Evolutionary conservation across 2,888 invertebrate species (phyloP).

Genomic region (Sphaerophoria rueppellii): DNA sequence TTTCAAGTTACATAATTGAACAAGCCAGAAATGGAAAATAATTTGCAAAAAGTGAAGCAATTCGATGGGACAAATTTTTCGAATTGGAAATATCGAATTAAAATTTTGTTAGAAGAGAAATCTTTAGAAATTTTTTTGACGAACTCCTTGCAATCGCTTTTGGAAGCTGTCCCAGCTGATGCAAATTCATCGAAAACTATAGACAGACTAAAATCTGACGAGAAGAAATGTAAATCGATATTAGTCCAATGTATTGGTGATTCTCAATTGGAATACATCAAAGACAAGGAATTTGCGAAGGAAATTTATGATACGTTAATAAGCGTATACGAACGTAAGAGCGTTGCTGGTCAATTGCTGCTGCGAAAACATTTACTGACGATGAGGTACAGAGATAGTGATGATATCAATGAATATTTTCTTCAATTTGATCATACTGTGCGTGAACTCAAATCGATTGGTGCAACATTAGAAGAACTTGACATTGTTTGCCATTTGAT

Average conservation of each 20-base stretch:
- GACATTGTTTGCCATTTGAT: slow-evolving; percentile 1
- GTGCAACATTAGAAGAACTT: neutral
- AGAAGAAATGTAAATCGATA: neutral
- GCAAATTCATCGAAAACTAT: neutral
- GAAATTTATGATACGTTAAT: neutral
- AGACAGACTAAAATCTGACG: neutral
- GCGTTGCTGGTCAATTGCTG: neutral
- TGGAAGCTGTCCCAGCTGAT: neutral
- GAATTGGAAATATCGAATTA: neutral
- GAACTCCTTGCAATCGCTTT: neutral
- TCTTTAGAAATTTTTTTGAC: neutral
- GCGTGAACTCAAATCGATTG: slow-evolving; percentile 3
- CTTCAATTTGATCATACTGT: slow-evolving; percentile 8
- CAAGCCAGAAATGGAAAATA: neutral
- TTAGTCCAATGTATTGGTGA: slow-evolving; percentile 6
- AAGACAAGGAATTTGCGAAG: neutral
- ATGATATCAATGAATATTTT: slow-evolving; percentile 1
- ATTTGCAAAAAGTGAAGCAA: slow-evolving; percentile 1
- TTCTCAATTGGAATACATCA: slow-evolving; percentile 13
- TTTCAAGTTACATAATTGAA: neutral
- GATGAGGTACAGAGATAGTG: neutral
- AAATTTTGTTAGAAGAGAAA: neutral
- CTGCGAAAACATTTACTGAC: slow-evolving; percentile 3
- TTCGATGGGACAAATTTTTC: neutral
- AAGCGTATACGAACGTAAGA: neutral